Percentiles rank a stretch among this genome's conserved stretches.
These are phyloP conservation scores for Antennarius maculatus DNA, from an alignment of 2,797 vertebrate species.

Conservation along the genomic window DNA sequence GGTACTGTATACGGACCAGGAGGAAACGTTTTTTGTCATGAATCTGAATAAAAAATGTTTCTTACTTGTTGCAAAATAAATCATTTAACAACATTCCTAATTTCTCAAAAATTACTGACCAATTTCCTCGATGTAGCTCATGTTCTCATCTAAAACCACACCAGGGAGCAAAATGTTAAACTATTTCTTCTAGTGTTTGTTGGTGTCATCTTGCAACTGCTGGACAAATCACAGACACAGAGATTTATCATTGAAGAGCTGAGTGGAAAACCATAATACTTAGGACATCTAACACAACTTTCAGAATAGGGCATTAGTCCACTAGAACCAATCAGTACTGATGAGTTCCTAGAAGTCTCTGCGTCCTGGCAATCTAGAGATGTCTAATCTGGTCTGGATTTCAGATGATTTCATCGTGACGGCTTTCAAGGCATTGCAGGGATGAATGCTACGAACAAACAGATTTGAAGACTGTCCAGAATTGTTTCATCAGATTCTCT, in stretches of 20 bases:
- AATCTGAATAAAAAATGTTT: too few relatives aligned
- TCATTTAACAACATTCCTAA: too few relatives aligned
- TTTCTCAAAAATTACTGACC: too few relatives aligned
- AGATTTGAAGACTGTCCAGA: not conserved
- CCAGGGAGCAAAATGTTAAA: not conserved
- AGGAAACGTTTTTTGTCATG: too few relatives aligned
- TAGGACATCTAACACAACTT: not conserved
- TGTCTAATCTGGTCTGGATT: constrained; percentile 16
- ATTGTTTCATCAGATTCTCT: not conserved
- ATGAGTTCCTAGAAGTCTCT: constrained; percentile 26
- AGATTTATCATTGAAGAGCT: too few relatives aligned
- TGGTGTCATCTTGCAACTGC: not conserved
- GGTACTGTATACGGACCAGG: too few relatives aligned
- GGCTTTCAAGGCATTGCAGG: not conserved
- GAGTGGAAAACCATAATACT: not conserved
- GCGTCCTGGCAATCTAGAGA: not conserved
- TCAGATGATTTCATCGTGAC: not conserved
- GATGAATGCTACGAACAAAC: not conserved
- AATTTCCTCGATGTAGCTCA: too few relatives aligned
- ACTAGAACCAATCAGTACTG: constrained; percentile 2
- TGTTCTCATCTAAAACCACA: not conserved
- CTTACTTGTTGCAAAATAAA: too few relatives aligned
- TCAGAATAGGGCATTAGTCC: too few relatives aligned
- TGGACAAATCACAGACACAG: too few relatives aligned
- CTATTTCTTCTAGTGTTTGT: not conserved